These are phyloP conservation scores for Turritopsis dohrnii DNA, from an alignment of 30 jellyfish, hydroid and myxozoan species.

Conservation along the genomic window DNA sequence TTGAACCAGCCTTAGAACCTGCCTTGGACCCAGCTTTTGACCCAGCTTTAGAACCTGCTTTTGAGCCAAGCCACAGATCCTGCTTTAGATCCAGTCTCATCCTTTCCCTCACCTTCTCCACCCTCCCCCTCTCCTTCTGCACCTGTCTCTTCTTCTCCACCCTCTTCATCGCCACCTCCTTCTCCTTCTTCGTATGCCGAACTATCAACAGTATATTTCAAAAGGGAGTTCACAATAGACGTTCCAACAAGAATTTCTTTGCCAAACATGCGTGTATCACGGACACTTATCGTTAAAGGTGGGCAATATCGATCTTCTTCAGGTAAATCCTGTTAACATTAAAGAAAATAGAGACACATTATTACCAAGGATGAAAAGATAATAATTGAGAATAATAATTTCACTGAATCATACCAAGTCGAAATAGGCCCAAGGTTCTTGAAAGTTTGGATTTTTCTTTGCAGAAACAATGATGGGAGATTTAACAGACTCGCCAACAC, in stretches of 20 bases:
- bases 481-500: slow-evolving; percentile 36
- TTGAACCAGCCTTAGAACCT: slow-evolving; percentile 15
- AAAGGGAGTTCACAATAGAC: slow-evolving; percentile 26
- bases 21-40: slow-evolving; percentile 27
- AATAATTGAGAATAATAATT: background rate
- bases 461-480: slow-evolving; percentile 41
- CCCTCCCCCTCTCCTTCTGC: background rate
- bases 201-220: slow-evolving; percentile 23
- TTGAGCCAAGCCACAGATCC: slow-evolving; percentile 15
- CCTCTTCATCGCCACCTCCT: slow-evolving; percentile 5
- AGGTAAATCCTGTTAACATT: slow-evolving; percentile 28
- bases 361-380: no score
- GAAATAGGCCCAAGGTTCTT: slow-evolving; percentile 38
- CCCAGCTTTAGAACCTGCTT: slow-evolving; percentile 16
- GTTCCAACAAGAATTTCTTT: slow-evolving; percentile 41
- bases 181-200: slow-evolving; percentile 29
- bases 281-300: slow-evolving; percentile 38
- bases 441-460: slow-evolving; percentile 45
- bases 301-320: slow-evolving; percentile 45
- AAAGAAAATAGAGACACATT: no score
- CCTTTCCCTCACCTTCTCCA: background rate
- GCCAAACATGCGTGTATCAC: slow-evolving; percentile 47
- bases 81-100: background rate
- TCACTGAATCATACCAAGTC: slow-evolving; percentile 22
- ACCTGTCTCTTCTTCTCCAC: slow-evolving; percentile 1